Conservation (phyloP, 2,113 vertebrate genomes). For the Pitta sordida region DNA sequence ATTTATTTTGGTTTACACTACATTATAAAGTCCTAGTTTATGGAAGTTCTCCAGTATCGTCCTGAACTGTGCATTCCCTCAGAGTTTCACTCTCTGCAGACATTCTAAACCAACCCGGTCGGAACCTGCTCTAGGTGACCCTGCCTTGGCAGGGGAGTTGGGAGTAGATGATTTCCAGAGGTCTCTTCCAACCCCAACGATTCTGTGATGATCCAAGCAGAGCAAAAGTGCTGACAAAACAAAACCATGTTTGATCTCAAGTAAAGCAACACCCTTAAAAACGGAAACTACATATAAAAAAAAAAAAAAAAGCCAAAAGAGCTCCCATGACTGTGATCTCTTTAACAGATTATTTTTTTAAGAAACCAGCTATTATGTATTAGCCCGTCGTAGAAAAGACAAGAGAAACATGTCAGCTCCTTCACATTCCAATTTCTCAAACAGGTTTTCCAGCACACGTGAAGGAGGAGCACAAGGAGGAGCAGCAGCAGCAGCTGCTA, state of each 20-base stretch:
- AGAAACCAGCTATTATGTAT: accelerated
- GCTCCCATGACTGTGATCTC: accelerated
- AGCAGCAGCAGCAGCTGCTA: not conserved
- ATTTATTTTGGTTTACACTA: not conserved
- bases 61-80: not conserved
- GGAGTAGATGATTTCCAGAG: not conserved
- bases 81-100: not conserved
- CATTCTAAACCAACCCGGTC: not conserved
- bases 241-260: not conserved
- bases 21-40: not conserved
- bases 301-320: not conserved
- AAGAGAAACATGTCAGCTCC: not conserved
- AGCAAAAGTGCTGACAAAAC: not conserved
- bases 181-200: not conserved
- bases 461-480: no score
- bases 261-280: not conserved
- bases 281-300: not conserved
- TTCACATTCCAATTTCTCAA: not conserved
- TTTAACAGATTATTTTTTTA: not conserved
- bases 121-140: not conserved
- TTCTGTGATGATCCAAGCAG: not conserved
- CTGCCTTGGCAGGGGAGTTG: not conserved
- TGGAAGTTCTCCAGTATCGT: not conserved
- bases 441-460: not conserved
- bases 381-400: not conserved